A percentile compares a stretch with the other conserved stretches of the same genome.
phyloP scores from a whole-genome alignment of 2,888 invertebrate genomes.

The Sesia apiformis region DNA sequence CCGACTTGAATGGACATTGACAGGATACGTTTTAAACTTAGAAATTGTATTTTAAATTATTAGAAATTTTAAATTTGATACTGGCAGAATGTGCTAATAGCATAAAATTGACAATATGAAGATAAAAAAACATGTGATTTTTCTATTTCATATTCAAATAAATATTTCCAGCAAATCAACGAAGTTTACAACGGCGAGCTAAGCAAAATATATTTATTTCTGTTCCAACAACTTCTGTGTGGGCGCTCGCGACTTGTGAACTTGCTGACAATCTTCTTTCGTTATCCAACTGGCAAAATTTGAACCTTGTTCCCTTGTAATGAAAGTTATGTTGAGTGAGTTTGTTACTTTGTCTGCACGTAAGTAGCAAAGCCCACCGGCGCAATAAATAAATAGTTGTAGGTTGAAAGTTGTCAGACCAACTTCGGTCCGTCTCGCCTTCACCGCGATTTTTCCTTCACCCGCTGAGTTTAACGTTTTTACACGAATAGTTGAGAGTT shows the following conservation, averaged over 20 bases:
- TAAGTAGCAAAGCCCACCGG: conserved; percentile 40
- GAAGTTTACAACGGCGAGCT: conserved; percentile 24
- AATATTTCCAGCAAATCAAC: conserved; percentile 23
- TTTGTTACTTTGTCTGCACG: neutral
- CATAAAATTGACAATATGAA: no score
- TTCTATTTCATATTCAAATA: no score
- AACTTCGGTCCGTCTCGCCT: conserved; percentile 35
- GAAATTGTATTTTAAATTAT: no score
- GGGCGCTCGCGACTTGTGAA: conserved; percentile 6
- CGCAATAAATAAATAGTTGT: conserved; percentile 61
- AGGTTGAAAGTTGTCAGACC: conserved; percentile 40
- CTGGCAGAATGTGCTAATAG: no score
- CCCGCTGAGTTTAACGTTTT: conserved; percentile 43
- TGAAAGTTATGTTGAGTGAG: neutral
- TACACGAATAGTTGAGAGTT: conserved; percentile 1
- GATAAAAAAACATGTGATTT: no score
- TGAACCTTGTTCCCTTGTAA: neutral
- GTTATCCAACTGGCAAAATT: neutral
- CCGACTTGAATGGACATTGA: no score
- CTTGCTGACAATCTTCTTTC: neutral
- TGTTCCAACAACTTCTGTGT: conserved; percentile 23
- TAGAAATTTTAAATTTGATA: no score
- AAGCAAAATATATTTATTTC: conserved; percentile 46
- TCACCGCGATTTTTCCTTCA: conserved; percentile 32
- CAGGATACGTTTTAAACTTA: no score